These are phyloP conservation scores for Rhorus exstirpatorius DNA, from an alignment of 2,888 invertebrate genomes.

Conservation along the genomic window DNA sequence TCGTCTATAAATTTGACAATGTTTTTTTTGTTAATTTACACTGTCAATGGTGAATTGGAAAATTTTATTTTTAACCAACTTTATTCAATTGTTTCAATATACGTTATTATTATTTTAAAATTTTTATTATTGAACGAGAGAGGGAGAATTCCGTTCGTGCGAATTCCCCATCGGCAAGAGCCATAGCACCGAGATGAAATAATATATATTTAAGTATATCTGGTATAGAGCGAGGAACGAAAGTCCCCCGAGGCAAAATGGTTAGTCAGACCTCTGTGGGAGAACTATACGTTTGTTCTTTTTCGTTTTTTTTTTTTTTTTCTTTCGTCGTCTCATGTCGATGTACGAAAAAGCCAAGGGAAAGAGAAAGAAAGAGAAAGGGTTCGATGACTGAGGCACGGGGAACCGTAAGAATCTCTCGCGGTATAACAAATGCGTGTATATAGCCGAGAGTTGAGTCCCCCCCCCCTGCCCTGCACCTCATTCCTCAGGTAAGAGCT, in stretches of 20 bases:
- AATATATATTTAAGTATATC: neutral
- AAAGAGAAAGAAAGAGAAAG: slow-evolving; percentile 69
- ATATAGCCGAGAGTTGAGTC: neutral
- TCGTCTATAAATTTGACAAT: too few species aligned
- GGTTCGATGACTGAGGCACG: slow-evolving; percentile 68
- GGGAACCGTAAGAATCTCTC: slow-evolving; percentile 56
- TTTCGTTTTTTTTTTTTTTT: slow-evolving; percentile 15
- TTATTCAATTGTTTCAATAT: too few species aligned
- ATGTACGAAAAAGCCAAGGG: slow-evolving; percentile 36
- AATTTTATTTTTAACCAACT: too few species aligned
- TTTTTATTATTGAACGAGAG: neutral
- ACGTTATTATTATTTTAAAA: neutral
- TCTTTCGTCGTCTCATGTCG: slow-evolving; percentile 24
- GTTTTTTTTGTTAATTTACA: too few species aligned
- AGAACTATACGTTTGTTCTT: slow-evolving; percentile 39
- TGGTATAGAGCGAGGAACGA: slow-evolving; percentile 3
- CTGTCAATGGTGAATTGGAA: too few species aligned
- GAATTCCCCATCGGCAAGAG: slow-evolving; percentile 10
- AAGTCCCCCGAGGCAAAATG: slow-evolving; percentile 42
- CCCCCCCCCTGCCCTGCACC: neutral
- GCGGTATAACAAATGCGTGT: slow-evolving; percentile 6
- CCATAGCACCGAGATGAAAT: slow-evolving; percentile 25
- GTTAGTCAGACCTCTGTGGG: slow-evolving; percentile 51
- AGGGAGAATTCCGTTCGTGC: neutral
- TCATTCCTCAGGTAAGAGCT: slow-evolving; percentile 11